Conservation (phyloP, 2,797 vertebrate genomes). For the Phrynocephalus vlangalii region DNA sequence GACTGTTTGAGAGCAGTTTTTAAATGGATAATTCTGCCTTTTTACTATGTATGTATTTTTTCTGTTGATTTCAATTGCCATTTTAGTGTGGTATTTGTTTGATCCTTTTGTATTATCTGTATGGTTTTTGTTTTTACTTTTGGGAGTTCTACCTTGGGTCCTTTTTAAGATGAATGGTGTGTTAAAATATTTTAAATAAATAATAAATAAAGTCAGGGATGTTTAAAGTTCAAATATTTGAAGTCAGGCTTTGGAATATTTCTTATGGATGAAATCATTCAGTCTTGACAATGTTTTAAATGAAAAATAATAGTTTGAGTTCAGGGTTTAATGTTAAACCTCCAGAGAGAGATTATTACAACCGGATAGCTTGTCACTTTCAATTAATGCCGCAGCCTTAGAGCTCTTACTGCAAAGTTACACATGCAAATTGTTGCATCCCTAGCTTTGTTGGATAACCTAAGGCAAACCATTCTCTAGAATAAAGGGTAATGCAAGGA, state of each 20-base stretch:
- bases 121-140: too few relatives aligned
- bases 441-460: conserved; percentile 54
- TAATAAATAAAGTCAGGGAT: neutral
- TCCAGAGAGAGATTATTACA: conserved; percentile 66
- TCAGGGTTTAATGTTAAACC: conserved; percentile 52
- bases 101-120: too few relatives aligned
- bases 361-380: conserved; percentile 66
- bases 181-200: too few relatives aligned
- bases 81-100: too few relatives aligned
- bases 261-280: conserved; percentile 57
- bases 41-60: too few relatives aligned
- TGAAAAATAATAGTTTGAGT: conserved; percentile 49
- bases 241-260: neutral
- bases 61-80: too few relatives aligned
- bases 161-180: too few relatives aligned
- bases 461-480: conserved; percentile 54
- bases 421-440: conserved; percentile 60
- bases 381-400: conserved; percentile 65
- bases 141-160: too few relatives aligned
- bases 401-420: conserved; percentile 50
- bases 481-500: conserved; percentile 63
- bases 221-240: conserved; percentile 19
- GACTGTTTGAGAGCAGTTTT: too few relatives aligned
- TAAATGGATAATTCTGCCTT: too few relatives aligned
- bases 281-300: conserved; percentile 56